A percentile compares a stretch with the other conserved stretches of the same genome.
phyloP scores from a whole-genome alignment of 2,888 invertebrate species.

The Sinopyrophorus schimmeli region DNA sequence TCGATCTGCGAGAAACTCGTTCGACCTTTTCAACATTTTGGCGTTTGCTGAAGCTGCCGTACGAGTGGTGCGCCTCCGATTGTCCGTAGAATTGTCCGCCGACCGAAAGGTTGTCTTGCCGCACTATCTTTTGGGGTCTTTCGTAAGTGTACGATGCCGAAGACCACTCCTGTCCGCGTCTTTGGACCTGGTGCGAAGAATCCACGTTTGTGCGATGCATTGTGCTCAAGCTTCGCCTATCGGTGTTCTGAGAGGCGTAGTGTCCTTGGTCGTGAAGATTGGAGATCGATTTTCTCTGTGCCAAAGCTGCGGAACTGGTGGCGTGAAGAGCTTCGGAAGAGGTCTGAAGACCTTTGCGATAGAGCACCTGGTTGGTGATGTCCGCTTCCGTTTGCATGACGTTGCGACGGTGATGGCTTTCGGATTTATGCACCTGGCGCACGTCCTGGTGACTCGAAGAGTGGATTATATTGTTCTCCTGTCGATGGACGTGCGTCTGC shows the following conservation, averaged over 20 bases:
- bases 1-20: constrained; percentile 65
- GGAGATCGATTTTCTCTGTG: constrained; percentile 78
- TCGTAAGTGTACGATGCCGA: constrained; percentile 57
- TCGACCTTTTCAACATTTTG: constrained; percentile 60
- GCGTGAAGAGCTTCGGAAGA: constrained; percentile 75
- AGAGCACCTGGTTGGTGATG: constrained; percentile 75
- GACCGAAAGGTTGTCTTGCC: constrained; percentile 69
- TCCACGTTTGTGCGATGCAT: constrained; percentile 69
- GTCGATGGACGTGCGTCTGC: constrained; percentile 44
- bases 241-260: constrained; percentile 67
- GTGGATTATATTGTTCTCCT: constrained; percentile 37
- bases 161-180: constrained; percentile 61
- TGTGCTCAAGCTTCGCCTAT: constrained; percentile 77
- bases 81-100: constrained; percentile 76
- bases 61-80: constrained; percentile 70
- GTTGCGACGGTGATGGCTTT: constrained; percentile 68
- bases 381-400: constrained; percentile 75
- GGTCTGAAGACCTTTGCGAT: constrained; percentile 70
- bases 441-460: constrained; percentile 37
- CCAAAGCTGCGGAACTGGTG: constrained; percentile 73
- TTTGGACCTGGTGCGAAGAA: constrained; percentile 51
- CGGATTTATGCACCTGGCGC: constrained; percentile 35
- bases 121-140: constrained; percentile 64
- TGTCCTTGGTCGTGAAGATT: constrained; percentile 76
- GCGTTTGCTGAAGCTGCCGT: constrained; percentile 66